Percentiles rank a stretch among this genome's conserved stretches.
phyloP scores from a whole-genome alignment of 2,888 invertebrate species.

The Acleris laterana region DNA sequence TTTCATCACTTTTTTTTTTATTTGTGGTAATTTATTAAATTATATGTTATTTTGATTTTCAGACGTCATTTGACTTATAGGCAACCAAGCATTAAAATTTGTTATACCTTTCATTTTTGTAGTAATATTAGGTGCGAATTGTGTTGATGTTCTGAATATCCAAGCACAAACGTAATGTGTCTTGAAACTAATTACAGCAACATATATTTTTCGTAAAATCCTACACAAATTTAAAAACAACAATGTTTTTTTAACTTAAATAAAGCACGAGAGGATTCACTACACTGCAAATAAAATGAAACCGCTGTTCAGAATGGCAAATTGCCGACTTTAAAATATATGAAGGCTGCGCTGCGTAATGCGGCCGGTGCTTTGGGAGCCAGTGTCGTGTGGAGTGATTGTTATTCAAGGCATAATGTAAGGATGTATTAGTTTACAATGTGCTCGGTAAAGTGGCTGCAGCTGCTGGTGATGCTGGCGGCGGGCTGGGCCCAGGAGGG shows the following conservation, averaged over 20 bases:
- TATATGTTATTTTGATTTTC: too few species aligned
- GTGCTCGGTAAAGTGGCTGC: constrained; percentile 76
- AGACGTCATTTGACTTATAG: too few species aligned
- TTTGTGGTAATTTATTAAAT: too few species aligned
- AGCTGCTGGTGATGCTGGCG: constrained; percentile 71
- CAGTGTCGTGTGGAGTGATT: constrained; percentile 39
- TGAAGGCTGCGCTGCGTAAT: constrained; percentile 10
- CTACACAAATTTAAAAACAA: background rate
- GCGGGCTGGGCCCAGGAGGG: constrained; percentile 79
- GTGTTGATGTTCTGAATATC: too few species aligned
- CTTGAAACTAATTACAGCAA: too few species aligned
- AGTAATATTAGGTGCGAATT: too few species aligned
- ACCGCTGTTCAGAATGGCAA: constrained; percentile 27
- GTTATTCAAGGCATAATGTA: constrained; percentile 55
- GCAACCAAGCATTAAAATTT: too few species aligned
- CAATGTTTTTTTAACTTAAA: constrained; percentile 12
- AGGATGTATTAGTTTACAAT: constrained; percentile 56
- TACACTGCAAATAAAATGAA: constrained; percentile 35
- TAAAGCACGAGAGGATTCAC: constrained; percentile 3
- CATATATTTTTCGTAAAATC: too few species aligned
- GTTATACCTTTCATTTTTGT: too few species aligned
- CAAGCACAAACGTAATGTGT: too few species aligned
- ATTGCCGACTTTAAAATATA: constrained; percentile 9
- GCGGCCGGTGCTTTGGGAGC: constrained; percentile 3
- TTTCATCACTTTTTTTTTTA: too few species aligned